A percentile compares a stretch with the other conserved stretches of the same genome.
Evolutionary conservation across 2,888 invertebrate species (phyloP).

Genomic region (Listrodromus nycthemerus): DNA sequence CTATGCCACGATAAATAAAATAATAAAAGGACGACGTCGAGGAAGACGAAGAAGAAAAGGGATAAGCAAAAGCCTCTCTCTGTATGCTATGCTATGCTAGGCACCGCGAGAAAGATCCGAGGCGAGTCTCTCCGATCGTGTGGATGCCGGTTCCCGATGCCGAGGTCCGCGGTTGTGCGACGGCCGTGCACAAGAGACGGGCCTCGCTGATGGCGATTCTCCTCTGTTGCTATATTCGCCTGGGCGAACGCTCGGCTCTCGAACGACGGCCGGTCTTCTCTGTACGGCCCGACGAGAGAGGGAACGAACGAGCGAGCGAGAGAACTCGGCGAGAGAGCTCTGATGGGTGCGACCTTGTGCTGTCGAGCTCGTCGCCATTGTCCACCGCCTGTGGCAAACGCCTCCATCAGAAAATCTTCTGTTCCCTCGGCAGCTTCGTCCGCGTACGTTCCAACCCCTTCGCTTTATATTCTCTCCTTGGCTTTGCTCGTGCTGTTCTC

Average conservation of each 20-base stretch:
- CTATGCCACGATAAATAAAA: conserved; percentile 48
- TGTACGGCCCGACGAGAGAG: conserved; percentile 21
- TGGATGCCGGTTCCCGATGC: conserved; percentile 42
- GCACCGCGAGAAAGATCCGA: conserved; percentile 40
- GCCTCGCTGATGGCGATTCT: conserved; percentile 45
- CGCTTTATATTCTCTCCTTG: conserved; percentile 45
- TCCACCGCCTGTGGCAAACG: conserved; percentile 76
- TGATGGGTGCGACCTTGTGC: conserved; percentile 78
- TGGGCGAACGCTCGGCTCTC: conserved; percentile 18
- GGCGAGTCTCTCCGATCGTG: conserved; percentile 46
- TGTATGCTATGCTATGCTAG: conserved; percentile 14
- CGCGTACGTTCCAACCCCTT: conserved; percentile 45
- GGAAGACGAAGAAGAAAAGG: conserved; percentile 32
- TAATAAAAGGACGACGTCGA: conserved; percentile 45
- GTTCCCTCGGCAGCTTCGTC: conserved; percentile 55
- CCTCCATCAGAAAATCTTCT: conserved; percentile 74
- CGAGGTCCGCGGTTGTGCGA: conserved; percentile 8
- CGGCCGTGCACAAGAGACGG: conserved; percentile 24
- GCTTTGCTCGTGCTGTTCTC: conserved; percentile 36
- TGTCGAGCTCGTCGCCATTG: conserved; percentile 80
- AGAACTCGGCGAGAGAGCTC: conserved; percentile 38
- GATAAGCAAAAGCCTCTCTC: conserved; percentile 41
- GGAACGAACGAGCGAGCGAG: conserved; percentile 32
- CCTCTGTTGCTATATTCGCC: conserved; percentile 13
- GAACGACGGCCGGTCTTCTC: conserved; percentile 10